Base-by-base conservation (phyloP, 2,888 invertebrate genomes). In the Caenorhabditis angaria region DNA sequence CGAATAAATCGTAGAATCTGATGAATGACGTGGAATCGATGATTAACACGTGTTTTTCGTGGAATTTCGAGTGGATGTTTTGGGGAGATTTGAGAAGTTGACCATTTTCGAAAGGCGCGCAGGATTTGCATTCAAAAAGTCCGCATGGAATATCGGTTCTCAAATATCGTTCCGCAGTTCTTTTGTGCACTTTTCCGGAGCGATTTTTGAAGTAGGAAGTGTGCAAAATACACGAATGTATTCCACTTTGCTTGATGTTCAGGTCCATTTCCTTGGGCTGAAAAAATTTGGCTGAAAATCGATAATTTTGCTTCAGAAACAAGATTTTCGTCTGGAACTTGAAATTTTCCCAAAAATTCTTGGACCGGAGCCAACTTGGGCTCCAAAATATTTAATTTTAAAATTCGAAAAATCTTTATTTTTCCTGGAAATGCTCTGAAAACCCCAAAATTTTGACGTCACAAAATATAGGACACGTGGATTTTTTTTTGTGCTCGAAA, bases 141-240 rank as follows among this genome's bases (percentile, higher is more conserved):
- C 86, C 85, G 50, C 86, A 86, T 2, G 83, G 68, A 48, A 84
- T 70, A 64, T 84, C 84, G 32, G 80, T 81, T 25, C 86, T 77
- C 4, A 86, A 73, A 66, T 86, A 86, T n/a, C 79, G 65, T 60
- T 86, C 85, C 47, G 77, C 72, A 3, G 82, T 79, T 28, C 78
- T 80, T 59, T 78, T 78, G 8, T 76, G 59, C 14, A 80, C 72
- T 55, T 65, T 65, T 27, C 82, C 82, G 14, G 76, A 72, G 35
- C 78, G 68, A 56, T 74, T 82, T 64, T 77, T 73, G 61, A 81
- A 78, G 48, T 80, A 80, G 1, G 75, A 69, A 0, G 69, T 72
- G 25, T 77, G 63, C 20, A 75, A 55, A 1, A 77, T 57, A 32
- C 81, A 61, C 1, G 76, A 63, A 29, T 70, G 76, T 25, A 83